A percentile compares a stretch with the other conserved stretches of the same genome.
phyloP scores from a whole-genome alignment of 2,797 vertebrate genomes.

The Cyclura pinguis region DNA sequence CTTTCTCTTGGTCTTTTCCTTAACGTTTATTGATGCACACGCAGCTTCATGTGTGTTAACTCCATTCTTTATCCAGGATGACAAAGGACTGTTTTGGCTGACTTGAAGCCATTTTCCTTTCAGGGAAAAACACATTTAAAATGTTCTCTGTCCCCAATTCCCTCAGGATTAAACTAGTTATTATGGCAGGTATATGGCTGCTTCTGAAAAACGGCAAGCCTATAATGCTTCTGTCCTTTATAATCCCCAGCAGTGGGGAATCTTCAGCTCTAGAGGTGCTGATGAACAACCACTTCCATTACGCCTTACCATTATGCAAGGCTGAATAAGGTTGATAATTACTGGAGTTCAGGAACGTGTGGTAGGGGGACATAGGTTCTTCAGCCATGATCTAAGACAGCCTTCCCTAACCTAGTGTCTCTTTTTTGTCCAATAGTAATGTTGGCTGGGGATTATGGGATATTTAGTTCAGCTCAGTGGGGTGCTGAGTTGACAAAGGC shows the following conservation, averaged over 20 bases:
- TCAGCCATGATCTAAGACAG: background rate
- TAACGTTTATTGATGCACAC: conserved; percentile 37
- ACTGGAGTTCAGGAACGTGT: too few relatives aligned
- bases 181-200: background rate
- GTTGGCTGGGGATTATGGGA: background rate
- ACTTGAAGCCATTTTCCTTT: conserved; percentile 53
- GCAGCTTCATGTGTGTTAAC: conserved; percentile 33
- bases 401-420: background rate
- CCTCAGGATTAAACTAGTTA: conserved; percentile 53
- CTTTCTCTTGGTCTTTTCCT: background rate
- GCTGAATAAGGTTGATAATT: too few relatives aligned
- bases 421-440: background rate
- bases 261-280: background rate
- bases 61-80: conserved; percentile 55
- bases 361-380: too few relatives aligned
- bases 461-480: background rate
- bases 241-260: background rate
- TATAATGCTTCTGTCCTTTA: background rate
- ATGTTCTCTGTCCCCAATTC: conserved; percentile 52
- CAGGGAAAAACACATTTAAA: conserved; percentile 19
- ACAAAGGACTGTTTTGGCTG: conserved; percentile 58
- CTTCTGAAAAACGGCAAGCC: background rate
- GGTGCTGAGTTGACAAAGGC: background rate
- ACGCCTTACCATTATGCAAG: too few relatives aligned
- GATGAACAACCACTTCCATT: too few relatives aligned